A percentile compares a stretch with the other conserved stretches of the same genome.
These are phyloP conservation scores for Trichonephila clavata DNA, from an alignment of 1,140 invertebrate species.

Conservation along the genomic window DNA sequence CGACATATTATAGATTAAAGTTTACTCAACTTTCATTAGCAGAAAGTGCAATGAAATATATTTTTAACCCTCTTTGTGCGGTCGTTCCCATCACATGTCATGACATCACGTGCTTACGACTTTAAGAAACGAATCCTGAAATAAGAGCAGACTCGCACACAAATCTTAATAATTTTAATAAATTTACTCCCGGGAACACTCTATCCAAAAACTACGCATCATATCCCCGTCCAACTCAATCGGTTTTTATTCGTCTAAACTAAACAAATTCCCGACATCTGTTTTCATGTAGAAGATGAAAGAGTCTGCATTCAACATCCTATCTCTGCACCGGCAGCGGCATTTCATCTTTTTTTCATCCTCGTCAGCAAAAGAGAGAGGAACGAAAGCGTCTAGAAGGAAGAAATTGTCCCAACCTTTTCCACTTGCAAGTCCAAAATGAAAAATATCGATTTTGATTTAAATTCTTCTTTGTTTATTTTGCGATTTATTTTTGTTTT, in stretches of 20 bases:
- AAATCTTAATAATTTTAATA: background rate
- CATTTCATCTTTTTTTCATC: conserved; percentile 24
- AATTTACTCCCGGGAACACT: background rate
- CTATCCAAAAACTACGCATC: background rate
- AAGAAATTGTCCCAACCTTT: conserved; percentile 41
- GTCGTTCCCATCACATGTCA: too few species aligned
- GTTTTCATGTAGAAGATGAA: conserved; percentile 37
- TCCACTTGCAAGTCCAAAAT: conserved; percentile 65
- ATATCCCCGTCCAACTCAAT: conserved; percentile 7
- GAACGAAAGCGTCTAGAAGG: background rate
- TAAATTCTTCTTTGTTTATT: conserved; percentile 64
- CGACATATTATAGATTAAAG: too few species aligned
- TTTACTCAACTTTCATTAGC: too few species aligned
- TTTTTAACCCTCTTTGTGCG: too few species aligned
- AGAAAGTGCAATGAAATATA: too few species aligned
- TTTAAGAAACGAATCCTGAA: too few species aligned
- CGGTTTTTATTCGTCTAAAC: conserved; percentile 44
- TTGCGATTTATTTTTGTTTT: conserved; percentile 39
- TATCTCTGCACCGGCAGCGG: background rate
- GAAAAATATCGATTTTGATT: conserved; percentile 72
- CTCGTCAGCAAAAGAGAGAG: conserved; percentile 24
- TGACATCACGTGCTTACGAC: too few species aligned
- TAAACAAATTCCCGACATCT: conserved; percentile 52
- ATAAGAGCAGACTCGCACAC: too few species aligned
- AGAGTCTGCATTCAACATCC: background rate